A percentile compares a stretch with the other conserved stretches of the same genome.
Conservation (phyloP, 1,140 invertebrate species). For the Triops cancriformis region DNA sequence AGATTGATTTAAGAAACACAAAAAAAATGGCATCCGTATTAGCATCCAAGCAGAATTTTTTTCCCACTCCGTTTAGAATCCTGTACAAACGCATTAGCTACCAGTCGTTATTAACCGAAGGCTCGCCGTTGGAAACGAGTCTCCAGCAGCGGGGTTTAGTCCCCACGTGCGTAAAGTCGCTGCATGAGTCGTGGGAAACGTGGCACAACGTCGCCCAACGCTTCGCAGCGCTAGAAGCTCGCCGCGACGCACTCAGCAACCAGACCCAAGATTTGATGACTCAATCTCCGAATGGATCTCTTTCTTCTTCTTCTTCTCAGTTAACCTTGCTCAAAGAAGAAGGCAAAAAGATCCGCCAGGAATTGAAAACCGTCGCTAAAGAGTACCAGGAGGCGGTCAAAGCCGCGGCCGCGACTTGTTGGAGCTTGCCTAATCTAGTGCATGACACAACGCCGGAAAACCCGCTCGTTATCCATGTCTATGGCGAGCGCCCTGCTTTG, state of each 20-base stretch:
- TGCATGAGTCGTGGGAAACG: constrained; percentile 46
- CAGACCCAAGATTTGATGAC: constrained; percentile 24
- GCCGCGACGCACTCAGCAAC: constrained; percentile 29
- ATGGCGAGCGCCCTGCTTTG: neutral
- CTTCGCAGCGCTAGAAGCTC: constrained; percentile 39
- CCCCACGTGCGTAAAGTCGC: constrained; percentile 40
- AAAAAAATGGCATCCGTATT: too few species aligned
- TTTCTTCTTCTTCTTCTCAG: constrained; percentile 32
- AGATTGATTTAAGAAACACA: too few species aligned
- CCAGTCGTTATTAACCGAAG: neutral
- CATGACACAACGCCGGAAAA: constrained; percentile 50
- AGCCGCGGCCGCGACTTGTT: constrained; percentile 44
- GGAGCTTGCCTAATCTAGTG: constrained; percentile 56
- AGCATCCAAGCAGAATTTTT: too few species aligned
- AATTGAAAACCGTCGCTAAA: constrained; percentile 45
- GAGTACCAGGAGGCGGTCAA: constrained; percentile 48
- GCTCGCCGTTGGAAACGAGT: constrained; percentile 40
- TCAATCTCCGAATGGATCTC: neutral
- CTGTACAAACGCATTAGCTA: constrained; percentile 21
- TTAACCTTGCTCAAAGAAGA: constrained; percentile 46
- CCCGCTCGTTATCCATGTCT: constrained; percentile 41
- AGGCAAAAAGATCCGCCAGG: constrained; percentile 47
- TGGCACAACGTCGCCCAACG: constrained; percentile 40
- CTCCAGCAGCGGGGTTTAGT: constrained; percentile 40
- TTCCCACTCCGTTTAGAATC: constrained; percentile 20